A percentile compares a stretch with the other conserved stretches of the same genome.
These are phyloP conservation scores for Apocheima hispidaria DNA, from an alignment of 2,888 invertebrate species.

Conservation along the genomic window DNA sequence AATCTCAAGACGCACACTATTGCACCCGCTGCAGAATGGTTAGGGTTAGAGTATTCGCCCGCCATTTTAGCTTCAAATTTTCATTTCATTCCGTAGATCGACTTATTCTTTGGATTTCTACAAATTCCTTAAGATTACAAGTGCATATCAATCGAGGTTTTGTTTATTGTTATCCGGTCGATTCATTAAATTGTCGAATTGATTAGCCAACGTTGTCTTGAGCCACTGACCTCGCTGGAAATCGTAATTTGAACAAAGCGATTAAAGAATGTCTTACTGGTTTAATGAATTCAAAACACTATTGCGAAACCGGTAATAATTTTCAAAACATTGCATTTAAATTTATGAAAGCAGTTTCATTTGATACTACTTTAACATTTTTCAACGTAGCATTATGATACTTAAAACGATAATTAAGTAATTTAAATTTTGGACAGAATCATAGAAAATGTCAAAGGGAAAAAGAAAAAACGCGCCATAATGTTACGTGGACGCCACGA, in stretches of 20 bases:
- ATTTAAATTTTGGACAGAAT: slow-evolving; percentile 2
- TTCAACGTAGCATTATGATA: neutral
- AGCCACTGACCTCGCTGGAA: slow-evolving; percentile 76
- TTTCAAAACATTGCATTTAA: slow-evolving; percentile 45
- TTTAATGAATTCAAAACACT: slow-evolving; percentile 56
- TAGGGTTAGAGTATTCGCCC: slow-evolving; percentile 61
- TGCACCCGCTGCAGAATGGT: slow-evolving; percentile 57
- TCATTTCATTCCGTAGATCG: neutral
- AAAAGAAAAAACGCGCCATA: slow-evolving; percentile 73
- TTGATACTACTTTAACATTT: slow-evolving; percentile 20
- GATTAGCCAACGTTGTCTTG: slow-evolving; percentile 76
- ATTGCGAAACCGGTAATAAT: slow-evolving; percentile 49
- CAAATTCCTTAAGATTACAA: slow-evolving; percentile 6
- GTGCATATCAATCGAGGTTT: slow-evolving; percentile 23
- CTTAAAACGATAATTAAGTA: neutral
- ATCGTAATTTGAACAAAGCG: slow-evolving; percentile 77
- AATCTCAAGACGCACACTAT: slow-evolving; percentile 52
- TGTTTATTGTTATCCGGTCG: slow-evolving; percentile 26
- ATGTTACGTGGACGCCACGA: slow-evolving; percentile 80
- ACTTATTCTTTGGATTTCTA: neutral
- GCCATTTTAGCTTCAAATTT: slow-evolving; percentile 58
- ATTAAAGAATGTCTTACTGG: slow-evolving; percentile 51
- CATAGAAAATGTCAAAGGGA: slow-evolving; percentile 48
- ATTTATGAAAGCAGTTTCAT: slow-evolving; percentile 49
- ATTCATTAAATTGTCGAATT: slow-evolving; percentile 64